These are phyloP conservation scores for Calliphora vicina DNA, from an alignment of 1,140 invertebrate genomes.

Conservation along the genomic window DNA sequence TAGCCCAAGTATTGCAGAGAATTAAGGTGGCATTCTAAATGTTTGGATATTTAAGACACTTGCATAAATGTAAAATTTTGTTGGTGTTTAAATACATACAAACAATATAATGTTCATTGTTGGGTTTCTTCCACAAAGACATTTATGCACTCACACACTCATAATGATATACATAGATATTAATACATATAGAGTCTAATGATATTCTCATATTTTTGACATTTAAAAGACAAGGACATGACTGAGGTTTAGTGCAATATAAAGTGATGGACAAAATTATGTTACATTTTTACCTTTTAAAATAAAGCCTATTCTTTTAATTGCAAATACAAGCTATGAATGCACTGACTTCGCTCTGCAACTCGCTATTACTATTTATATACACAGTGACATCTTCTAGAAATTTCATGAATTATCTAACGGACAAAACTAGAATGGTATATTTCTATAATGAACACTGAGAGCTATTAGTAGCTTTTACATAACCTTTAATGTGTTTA, in stretches of 20 bases:
- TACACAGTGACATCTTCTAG: too few relatives aligned
- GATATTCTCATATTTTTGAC: background rate
- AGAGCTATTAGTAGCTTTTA: too few relatives aligned
- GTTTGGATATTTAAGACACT: conserved; percentile 31
- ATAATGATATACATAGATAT: conserved; percentile 25
- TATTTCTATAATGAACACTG: too few relatives aligned
- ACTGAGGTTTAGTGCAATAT: background rate
- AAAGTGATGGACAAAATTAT: background rate
- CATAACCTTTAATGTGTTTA: too few relatives aligned
- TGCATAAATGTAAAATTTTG: conserved; percentile 15
- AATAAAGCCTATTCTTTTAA: too few relatives aligned
- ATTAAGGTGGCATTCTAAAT: conserved; percentile 25
- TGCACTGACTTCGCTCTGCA: too few relatives aligned
- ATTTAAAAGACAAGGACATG: conserved; percentile 18
- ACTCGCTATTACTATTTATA: too few relatives aligned
- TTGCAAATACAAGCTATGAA: too few relatives aligned
- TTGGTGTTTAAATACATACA: background rate
- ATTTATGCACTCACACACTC: background rate
- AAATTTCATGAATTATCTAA: too few relatives aligned
- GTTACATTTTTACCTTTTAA: too few relatives aligned
- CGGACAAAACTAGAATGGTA: too few relatives aligned
- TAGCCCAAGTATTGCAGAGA: background rate
- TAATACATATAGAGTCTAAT: background rate
- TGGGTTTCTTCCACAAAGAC: background rate
- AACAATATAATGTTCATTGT: conserved; percentile 8